Percentiles rank a stretch among this genome's conserved stretches.
phyloP scores from a whole-genome alignment of 2,888 invertebrate species.

The Megaustenia siamemsis region DNA sequence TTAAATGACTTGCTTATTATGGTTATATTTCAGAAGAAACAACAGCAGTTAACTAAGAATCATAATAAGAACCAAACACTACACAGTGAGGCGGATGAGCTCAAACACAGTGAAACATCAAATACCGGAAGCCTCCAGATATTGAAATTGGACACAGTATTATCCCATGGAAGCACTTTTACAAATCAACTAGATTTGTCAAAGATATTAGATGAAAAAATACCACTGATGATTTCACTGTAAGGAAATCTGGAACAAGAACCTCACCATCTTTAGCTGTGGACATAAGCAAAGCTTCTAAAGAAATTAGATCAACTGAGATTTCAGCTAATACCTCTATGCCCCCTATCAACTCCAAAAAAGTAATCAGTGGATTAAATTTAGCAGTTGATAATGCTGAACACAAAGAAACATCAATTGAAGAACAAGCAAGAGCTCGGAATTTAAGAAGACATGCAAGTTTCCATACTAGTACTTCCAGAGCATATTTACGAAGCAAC shows the following conservation, averaged over 20 bases:
- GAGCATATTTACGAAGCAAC: background rate
- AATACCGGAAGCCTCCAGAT: background rate
- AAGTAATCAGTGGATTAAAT: background rate
- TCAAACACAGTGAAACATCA: background rate
- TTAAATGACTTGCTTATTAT: no score
- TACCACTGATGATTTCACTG: background rate
- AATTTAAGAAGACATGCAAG: constrained; percentile 39
- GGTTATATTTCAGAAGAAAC: constrained; percentile 45
- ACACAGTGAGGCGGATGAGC: background rate
- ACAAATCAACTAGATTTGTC: constrained; percentile 9
- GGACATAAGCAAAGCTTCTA: background rate
- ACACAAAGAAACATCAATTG: constrained; percentile 27
- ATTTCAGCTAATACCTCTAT: background rate
- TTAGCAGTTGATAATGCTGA: background rate
- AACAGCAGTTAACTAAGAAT: constrained; percentile 21
- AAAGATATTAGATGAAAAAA: background rate
- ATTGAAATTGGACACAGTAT: background rate
- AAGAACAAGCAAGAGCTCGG: constrained; percentile 46
- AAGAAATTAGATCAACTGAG: constrained; percentile 20
- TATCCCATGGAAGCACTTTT: constrained; percentile 26
- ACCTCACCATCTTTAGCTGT: background rate
- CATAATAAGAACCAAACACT: background rate
- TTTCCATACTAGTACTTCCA: background rate
- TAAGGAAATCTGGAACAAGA: background rate
- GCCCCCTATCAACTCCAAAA: background rate